Evolutionary conservation across 2,113 vertebrate genomes (phyloP), one percentile per base, ranked within the genome.

Genomic region (Scomber scombrus): DNA sequence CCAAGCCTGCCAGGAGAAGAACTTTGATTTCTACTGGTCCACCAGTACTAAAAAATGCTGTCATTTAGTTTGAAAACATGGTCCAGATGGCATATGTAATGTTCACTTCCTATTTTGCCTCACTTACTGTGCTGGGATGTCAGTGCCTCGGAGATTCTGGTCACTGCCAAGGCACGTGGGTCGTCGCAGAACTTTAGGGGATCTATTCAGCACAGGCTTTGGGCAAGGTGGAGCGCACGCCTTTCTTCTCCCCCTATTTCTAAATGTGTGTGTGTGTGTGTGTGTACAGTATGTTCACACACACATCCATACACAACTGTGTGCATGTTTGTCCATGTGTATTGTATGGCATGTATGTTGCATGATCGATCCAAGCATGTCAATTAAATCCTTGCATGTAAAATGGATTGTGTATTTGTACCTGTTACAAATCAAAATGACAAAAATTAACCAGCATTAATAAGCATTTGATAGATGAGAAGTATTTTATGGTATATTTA

Each of bases 101-200:
- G 78, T 87, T 91, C 82, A 97, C 60, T 46, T 94, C 91, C 92
- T 97, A 85, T 98, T 93, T 95, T 95, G 92, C 95, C 88, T 78
- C 90, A 90, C 82, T 91, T 90, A 88, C 94, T 94, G 89, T 90
- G 95, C 95, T 94, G 91, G 90, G 96, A 91, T 92, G 70, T 94
- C 95, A 99, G 98, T 96, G 90, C 95, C 97, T 11, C 96, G 97
- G 96, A 98, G 96, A 75, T 99, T 97, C 93, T 98, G 98, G 97
- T 99, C 98, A 89, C 93, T 99, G 92, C 97, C 98, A 91, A 96
- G 96, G 93, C 96, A 97, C 70, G 54, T 95, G 86, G 97, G 97
- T 91, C 97, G 96, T 79, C 97, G 97, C 90, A 96, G 97, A 94
- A 99, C 97, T 50, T 97, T 99, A 93, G 97, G 98, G 95, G 97